These are phyloP conservation scores for Choloepus didactylus DNA, from an alignment of 2,797 vertebrate genomes.

Conservation along the genomic window DNA sequence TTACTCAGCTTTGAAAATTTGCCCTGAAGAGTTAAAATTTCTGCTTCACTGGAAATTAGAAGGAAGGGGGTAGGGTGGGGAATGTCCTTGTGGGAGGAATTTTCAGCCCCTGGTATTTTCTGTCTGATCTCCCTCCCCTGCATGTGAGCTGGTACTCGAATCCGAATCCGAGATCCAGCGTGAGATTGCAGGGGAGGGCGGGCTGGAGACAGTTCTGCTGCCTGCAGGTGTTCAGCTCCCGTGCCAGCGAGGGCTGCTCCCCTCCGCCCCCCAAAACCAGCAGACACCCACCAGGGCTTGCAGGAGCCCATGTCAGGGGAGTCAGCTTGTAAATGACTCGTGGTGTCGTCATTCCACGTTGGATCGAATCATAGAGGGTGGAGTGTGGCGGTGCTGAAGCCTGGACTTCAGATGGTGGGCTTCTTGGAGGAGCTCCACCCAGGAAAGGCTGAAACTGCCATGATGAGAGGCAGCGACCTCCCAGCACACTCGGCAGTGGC, in stretches of 20 bases:
- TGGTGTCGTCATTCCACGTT: neutral
- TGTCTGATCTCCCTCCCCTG: slow-evolving; percentile 64
- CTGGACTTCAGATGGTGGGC: neutral
- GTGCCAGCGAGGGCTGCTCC: slow-evolving; percentile 30
- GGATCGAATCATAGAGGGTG: neutral
- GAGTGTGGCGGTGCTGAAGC: fast-evolving
- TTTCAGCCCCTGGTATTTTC: slow-evolving; percentile 71
- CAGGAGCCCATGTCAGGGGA: slow-evolving; percentile 51
- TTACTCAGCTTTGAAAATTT: slow-evolving; percentile 86
- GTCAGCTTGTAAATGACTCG: slow-evolving; percentile 46
- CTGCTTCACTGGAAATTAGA: slow-evolving; percentile 78
- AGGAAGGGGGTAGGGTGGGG: neutral
- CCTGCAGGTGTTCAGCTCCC: slow-evolving; percentile 70
- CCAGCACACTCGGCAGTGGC: neutral
- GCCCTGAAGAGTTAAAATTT: slow-evolving; percentile 85
- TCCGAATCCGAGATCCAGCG: neutral
- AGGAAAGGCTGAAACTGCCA: neutral
- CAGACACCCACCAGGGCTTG: slow-evolving; percentile 72
- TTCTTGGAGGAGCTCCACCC: neutral
- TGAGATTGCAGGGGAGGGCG: slow-evolving; percentile 46
- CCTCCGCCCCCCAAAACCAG: neutral
- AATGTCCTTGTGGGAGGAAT: slow-evolving; percentile 62
- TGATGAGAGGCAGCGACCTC: neutral
- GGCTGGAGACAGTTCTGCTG: slow-evolving; percentile 60
- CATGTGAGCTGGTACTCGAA: slow-evolving; percentile 59